Conservation (phyloP, 2,113 vertebrate species). For the Apteryx mantelli region DNA sequence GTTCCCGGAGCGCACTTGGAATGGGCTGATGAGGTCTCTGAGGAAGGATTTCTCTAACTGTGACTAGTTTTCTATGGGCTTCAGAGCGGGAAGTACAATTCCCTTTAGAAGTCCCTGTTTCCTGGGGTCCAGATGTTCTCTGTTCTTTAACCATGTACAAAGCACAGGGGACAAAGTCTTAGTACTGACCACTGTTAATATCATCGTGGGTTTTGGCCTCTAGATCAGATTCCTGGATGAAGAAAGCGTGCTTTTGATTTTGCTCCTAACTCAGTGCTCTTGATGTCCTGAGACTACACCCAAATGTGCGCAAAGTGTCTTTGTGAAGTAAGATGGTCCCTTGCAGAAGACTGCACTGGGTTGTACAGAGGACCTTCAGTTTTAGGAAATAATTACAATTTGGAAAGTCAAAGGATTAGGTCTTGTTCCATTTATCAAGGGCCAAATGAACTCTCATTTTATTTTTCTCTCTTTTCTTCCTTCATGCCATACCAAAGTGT, state of each 20-base stretch:
- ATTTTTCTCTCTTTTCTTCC: neutral
- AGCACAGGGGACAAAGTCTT: neutral
- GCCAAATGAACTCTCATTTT: neutral
- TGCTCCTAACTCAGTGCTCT: neutral
- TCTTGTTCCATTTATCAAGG: neutral
- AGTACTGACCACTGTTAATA: neutral
- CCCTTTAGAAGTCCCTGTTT: neutral
- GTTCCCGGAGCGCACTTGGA: neutral
- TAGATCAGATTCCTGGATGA: neutral
- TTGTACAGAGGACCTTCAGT: neutral
- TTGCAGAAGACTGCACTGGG: rapidly evolving
- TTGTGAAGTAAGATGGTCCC: neutral
- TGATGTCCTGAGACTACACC: neutral
- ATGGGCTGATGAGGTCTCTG: neutral
- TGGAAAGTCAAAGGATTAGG: neutral
- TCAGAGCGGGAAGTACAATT: neutral
- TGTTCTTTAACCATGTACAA: neutral
- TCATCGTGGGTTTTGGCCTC: neutral
- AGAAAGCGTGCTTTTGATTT: neutral
- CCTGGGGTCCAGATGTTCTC: neutral
- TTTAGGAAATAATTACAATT: neutral
- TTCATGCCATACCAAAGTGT: neutral
- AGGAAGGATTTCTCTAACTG: neutral
- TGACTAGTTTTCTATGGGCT: neutral
- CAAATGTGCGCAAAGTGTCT: neutral